A percentile compares a stretch with the other conserved stretches of the same genome.
Evolutionary conservation across 1,140 invertebrate genomes (phyloP).

Genomic region (Cyclargus thomasi): DNA sequence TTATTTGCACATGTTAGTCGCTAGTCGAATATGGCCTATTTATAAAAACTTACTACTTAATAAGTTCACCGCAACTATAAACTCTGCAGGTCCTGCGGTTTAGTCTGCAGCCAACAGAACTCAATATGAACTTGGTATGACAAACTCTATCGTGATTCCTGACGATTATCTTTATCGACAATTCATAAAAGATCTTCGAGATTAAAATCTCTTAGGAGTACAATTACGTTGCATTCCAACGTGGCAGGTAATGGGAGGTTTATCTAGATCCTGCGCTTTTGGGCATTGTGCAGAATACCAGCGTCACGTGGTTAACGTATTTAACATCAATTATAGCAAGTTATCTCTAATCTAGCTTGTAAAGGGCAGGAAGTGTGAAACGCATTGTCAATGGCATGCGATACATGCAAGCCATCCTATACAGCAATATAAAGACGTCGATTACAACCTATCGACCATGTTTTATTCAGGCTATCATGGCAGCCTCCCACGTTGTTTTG

Average conservation of each 20-base stretch:
- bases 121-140: background rate
- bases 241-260: background rate
- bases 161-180: background rate
- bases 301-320: background rate
- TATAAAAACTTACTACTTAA: no score
- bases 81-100: no score
- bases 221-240: slow-evolving; percentile 4
- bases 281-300: background rate
- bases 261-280: background rate
- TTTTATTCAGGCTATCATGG: background rate
- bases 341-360: slow-evolving; percentile 7
- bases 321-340: background rate
- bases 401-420: background rate
- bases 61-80: no score
- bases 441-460: background rate
- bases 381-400: background rate
- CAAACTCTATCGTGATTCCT: background rate
- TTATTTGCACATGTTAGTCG: no score
- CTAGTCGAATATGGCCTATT: no score
- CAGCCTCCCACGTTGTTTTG: background rate
- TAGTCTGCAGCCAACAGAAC: background rate
- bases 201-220: background rate
- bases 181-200: background rate
- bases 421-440: background rate
- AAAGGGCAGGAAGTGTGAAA: background rate